These are phyloP conservation scores for Ichneumoninae sp. DNA, from an alignment of 2,888 invertebrate genomes.

Conservation along the genomic window DNA sequence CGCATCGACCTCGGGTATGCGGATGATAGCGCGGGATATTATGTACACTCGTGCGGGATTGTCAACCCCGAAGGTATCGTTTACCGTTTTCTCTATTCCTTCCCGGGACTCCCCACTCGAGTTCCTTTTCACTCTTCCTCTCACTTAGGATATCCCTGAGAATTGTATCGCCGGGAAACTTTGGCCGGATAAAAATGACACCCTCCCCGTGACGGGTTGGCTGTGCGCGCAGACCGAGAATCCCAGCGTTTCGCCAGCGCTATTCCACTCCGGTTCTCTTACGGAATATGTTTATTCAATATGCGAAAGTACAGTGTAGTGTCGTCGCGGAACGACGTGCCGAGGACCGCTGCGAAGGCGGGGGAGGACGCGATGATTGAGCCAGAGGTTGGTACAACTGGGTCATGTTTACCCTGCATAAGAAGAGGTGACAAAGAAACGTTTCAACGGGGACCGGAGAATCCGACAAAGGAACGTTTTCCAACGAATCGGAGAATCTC, in stretches of 20 bases:
- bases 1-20: neutral
- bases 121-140: constrained; percentile 10
- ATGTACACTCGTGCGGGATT: constrained; percentile 10
- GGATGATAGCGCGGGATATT: constrained; percentile 2
- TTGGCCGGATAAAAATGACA: constrained; percentile 52
- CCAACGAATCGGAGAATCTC: constrained; percentile 42
- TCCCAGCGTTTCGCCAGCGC: constrained; percentile 9
- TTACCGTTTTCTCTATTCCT: neutral
- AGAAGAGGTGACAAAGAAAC: constrained; percentile 62
- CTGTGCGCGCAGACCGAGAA: constrained; percentile 21
- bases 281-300: constrained; percentile 42
- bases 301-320: constrained; percentile 15
- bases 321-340: constrained; percentile 5
- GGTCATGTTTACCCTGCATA: constrained; percentile 63
- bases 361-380: constrained; percentile 27
- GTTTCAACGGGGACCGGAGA: constrained; percentile 39
- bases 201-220: constrained; percentile 29
- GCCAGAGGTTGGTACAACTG: constrained; percentile 53
- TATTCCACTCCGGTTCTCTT: constrained; percentile 8
- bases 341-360: constrained; percentile 7
- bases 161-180: constrained; percentile 39
- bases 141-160: constrained; percentile 21
- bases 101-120: neutral
- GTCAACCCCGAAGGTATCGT: constrained; percentile 37
- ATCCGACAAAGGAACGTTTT: constrained; percentile 58